Conservation (phyloP, 2,888 invertebrate species). For the Leucophenga maculata region DNA sequence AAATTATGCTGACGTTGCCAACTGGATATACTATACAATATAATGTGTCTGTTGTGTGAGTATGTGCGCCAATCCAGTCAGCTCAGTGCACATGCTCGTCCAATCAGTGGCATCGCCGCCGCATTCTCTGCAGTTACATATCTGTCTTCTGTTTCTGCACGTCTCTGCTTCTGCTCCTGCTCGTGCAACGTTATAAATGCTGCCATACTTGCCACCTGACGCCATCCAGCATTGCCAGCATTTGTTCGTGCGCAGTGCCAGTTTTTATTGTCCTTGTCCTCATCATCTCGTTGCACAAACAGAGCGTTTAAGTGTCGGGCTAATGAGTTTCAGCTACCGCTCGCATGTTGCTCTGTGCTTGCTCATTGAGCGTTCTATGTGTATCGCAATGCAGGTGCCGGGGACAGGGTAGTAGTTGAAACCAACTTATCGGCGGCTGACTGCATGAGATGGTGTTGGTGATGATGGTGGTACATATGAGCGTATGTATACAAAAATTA, state of each 20-base stretch:
- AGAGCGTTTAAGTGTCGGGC: conserved; percentile 44
- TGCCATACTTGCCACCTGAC: conserved; percentile 25
- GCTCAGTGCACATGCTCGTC: conserved; percentile 18
- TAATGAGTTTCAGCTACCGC: conserved; percentile 66
- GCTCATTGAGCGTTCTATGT: background rate
- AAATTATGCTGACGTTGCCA: conserved; percentile 71
- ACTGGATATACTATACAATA: conserved; percentile 37
- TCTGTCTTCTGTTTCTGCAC: no score
- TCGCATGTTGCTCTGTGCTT: conserved; percentile 35
- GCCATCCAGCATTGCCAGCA: background rate
- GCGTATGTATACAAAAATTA: no score
- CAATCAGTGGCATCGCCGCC: conserved; percentile 16
- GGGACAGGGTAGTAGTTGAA: no score
- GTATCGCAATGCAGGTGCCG: no score
- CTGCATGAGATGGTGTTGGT: no score
- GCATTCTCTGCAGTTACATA: no score
- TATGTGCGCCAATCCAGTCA: conserved; percentile 20
- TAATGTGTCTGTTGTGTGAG: conserved; percentile 29
- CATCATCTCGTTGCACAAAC: conserved; percentile 36
- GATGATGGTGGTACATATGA: no score
- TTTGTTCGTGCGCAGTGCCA: conserved; percentile 5
- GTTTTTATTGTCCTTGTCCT: conserved; percentile 31
- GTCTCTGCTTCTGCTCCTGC: conserved; percentile 30
- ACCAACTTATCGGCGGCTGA: no score
- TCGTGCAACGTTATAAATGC: conserved; percentile 35